A percentile compares a stretch with the other conserved stretches of the same genome.
Conservation (phyloP, 2,113 vertebrate genomes). For the Pelecanus crispus region DNA sequence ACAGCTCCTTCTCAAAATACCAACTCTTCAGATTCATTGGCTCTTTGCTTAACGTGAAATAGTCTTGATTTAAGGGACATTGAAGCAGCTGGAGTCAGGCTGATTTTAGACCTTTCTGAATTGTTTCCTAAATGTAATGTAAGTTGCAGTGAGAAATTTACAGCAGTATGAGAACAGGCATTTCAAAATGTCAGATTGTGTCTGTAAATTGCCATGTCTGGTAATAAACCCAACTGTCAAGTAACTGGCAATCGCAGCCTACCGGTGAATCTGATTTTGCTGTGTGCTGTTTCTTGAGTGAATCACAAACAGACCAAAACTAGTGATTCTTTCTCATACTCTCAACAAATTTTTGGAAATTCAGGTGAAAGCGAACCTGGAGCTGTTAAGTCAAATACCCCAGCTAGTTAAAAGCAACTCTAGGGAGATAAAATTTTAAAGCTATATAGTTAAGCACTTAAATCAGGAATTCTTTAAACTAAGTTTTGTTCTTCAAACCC, state of each 20-base stretch:
- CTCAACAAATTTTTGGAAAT: neutral
- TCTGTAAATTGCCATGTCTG: conserved; percentile 22
- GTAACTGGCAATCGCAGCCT: neutral
- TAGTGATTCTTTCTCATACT: neutral
- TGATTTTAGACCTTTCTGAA: conserved; percentile 52
- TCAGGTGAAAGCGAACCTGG: neutral
- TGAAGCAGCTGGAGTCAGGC: conserved; percentile 42
- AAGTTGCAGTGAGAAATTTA: conserved; percentile 49
- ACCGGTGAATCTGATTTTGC: conserved; percentile 19
- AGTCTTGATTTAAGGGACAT: conserved; percentile 32
- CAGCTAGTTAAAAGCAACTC: neutral
- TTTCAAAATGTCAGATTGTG: conserved; percentile 38
- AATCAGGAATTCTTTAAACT: neutral
- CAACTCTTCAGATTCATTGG: conserved; percentile 16
- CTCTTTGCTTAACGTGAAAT: conserved; percentile 10
- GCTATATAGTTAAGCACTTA: neutral
- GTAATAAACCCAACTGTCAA: conserved; percentile 35
- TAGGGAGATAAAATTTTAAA: neutral
- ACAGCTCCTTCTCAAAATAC: neutral
- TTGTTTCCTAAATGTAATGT: conserved; percentile 37
- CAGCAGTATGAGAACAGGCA: neutral
- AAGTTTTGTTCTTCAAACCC: neutral
- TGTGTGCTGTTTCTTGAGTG: neutral
- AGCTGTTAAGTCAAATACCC: neutral
- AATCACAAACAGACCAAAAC: neutral